These are phyloP conservation scores for Drosophila tristis DNA, from an alignment of 1,140 invertebrate genomes.

Conservation along the genomic window DNA sequence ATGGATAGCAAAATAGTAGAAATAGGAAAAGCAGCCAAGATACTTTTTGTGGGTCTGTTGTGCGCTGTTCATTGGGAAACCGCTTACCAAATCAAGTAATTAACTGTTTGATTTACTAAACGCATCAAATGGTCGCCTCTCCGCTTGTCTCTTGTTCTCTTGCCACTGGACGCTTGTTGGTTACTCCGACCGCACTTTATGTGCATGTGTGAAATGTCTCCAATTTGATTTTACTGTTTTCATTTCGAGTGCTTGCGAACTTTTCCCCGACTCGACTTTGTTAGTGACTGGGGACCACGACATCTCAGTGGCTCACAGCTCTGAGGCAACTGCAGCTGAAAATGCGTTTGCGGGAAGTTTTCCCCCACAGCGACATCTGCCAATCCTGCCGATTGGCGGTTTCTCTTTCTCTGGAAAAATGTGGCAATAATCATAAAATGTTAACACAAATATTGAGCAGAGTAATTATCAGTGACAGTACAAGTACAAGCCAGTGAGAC, in stretches of 20 bases:
- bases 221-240: conserved; percentile 38
- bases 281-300: conserved; percentile 47
- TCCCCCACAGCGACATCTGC: conserved; percentile 51
- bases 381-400: conserved; percentile 64
- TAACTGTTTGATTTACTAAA: conserved; percentile 80
- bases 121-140: conserved; percentile 67
- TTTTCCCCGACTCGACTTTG: conserved; percentile 64
- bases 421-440: conserved; percentile 77
- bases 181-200: conserved; percentile 36
- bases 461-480: conserved; percentile 64
- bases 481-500: conserved; percentile 47
- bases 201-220: conserved; percentile 49
- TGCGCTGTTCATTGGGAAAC: conserved; percentile 59
- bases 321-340: conserved; percentile 23
- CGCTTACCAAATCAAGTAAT: conserved; percentile 80
- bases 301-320: conserved; percentile 15
- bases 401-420: conserved; percentile 77
- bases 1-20: conserved; percentile 5
- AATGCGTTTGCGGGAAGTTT: conserved; percentile 51
- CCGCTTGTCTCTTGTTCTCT: conserved; percentile 19
- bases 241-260: conserved; percentile 43
- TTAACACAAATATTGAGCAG: conserved; percentile 76
- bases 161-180: conserved; percentile 9
- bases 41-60: conserved; percentile 11
- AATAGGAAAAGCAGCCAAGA: conserved; percentile 21